phyloP scores from a whole-genome alignment of 37 sponge, comb jelly and placozoan genomes.

The Diacarnus erythraeanus region DNA sequence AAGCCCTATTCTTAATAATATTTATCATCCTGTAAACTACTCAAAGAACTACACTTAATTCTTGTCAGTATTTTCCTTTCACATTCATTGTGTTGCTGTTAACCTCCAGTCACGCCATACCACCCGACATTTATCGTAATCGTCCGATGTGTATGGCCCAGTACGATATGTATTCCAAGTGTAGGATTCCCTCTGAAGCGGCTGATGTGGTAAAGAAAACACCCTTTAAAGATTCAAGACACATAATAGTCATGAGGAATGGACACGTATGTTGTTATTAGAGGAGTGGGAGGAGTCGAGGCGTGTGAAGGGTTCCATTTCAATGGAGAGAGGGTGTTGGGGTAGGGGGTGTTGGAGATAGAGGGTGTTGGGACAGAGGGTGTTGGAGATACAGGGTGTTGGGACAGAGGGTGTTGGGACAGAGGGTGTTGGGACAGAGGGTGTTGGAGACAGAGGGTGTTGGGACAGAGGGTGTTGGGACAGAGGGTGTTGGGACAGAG shows the following conservation, averaged over 20 bases:
- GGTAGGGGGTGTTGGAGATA: too few species aligned
- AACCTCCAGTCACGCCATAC: constrained; percentile 52
- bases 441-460: too few species aligned
- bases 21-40: too few species aligned
- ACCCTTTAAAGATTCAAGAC: constrained; percentile 36
- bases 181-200: constrained; percentile 55
- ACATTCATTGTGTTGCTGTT: too few species aligned
- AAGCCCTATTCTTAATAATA: too few species aligned
- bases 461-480: too few species aligned
- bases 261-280: constrained; percentile 62
- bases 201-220: constrained; percentile 47
- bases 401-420: too few species aligned
- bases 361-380: too few species aligned
- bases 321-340: background rate
- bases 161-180: constrained; percentile 53
- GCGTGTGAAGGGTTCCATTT: background rate
- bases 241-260: constrained; percentile 67
- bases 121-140: constrained; percentile 47
- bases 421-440: background rate
- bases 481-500: too few species aligned
- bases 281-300: background rate
- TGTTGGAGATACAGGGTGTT: too few species aligned
- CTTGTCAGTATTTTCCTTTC: too few species aligned
- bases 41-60: too few species aligned
- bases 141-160: constrained; percentile 79